Evolutionary conservation across 2,888 invertebrate species (phyloP), one percentile per base, ranked within the genome.

Genomic region (Nomada flava): DNA sequence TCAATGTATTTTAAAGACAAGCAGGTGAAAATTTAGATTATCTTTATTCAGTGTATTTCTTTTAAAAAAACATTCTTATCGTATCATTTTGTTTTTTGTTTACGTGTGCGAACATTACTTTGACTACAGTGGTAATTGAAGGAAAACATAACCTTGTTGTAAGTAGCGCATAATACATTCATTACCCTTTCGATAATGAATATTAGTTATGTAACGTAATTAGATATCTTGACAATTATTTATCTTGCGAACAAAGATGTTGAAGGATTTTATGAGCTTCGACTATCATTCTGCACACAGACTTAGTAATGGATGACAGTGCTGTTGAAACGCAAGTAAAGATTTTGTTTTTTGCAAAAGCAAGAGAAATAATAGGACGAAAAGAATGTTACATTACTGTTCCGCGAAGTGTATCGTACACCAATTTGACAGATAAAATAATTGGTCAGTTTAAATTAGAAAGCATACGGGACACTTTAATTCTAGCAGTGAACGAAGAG

Each of bases 281-380:
- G 9, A 20, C 42, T 47, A 23, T n/a, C 60, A 60, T n/a, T 29
- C 26, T 23, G 44, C 26, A 15, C 29, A 26, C 5, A 11, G 15
- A 0, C 23, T 71, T 36, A 52, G 76, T 80, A 75, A 88, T 88
- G 85, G 83, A 73, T 74, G 52, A 74, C 15, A 67, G 47, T 53
- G 10, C 0, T 10, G 57, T n/a, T 13, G 60, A 82, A 42, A 55
- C 76, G 44, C 75, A 75, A 53, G 95, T 97, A 63, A 96, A 96
- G 93, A 91, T 98, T 78, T 94, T 98, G 89, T 98, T 99, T 94
- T 99, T 99, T 94, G 98, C 98, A 0, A 97, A 97, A 95, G 96
- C 98, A 55, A 96, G 97, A 91, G 98, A 99, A 93, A 94, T 98
- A 73, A 95, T 96, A 29, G 97, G 97, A 62, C 94, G 95, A 53